Evolutionary conservation across 1,140 invertebrate genomes (phyloP).

Genomic region (Hirudo medicinalis): DNA sequence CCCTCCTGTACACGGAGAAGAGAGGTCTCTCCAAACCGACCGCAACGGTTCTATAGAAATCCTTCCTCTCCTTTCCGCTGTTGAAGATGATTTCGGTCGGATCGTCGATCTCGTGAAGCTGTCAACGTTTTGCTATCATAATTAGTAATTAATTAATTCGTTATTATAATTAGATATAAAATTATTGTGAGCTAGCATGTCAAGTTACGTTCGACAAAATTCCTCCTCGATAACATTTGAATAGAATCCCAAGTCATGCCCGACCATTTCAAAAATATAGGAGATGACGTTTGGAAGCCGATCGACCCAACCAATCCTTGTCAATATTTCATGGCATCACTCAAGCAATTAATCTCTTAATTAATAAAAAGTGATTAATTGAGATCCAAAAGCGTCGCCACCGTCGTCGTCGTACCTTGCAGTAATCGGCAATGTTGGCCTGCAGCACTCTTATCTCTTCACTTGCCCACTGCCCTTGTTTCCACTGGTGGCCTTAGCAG

Average conservation of each 20-base stretch:
- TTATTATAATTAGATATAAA: neutral
- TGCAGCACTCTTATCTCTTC: conserved; percentile 43
- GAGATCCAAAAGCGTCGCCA: neutral
- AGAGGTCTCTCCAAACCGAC: conserved; percentile 43
- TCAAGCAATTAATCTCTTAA: no score
- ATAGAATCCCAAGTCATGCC: neutral
- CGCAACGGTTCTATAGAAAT: conserved; percentile 44
- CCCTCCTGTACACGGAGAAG: conserved; percentile 45
- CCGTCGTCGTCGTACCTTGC: conserved; percentile 31
- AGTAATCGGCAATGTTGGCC: conserved; percentile 42
- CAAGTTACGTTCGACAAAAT: neutral
- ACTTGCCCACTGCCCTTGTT: conserved; percentile 45
- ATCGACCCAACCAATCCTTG: neutral
- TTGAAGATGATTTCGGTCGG: conserved; percentile 45
- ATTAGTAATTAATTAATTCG: no score
- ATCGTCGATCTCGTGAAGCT: conserved; percentile 39
- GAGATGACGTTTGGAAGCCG: neutral
- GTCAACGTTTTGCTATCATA: conserved; percentile 20
- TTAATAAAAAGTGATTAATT: neutral
- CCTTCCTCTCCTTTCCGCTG: conserved; percentile 45
- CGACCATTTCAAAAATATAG: neutral
- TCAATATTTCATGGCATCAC: neutral
- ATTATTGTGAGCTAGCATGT: neutral
- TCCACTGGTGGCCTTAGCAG: conserved; percentile 40
- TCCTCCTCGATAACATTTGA: neutral